Evolutionary conservation across 53 echinoderm and acorn worm genomes (phyloP).

Genomic region (Henricia sp.): DNA sequence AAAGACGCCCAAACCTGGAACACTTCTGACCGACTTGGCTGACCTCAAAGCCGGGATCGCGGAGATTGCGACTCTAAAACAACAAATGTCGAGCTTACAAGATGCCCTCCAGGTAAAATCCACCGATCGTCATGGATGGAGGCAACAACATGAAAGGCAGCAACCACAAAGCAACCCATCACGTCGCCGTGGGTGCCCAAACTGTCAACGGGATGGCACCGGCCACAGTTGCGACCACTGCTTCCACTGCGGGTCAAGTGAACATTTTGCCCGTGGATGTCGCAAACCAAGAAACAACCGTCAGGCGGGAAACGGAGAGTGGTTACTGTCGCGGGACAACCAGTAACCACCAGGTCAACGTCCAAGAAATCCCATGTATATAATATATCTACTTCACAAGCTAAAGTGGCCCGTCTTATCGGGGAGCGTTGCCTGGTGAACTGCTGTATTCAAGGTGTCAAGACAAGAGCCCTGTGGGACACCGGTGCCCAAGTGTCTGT

Average conservation of each 20-base stretch:
- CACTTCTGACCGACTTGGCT: background rate
- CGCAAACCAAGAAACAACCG: background rate
- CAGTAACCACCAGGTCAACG: background rate
- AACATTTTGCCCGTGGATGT: conserved; percentile 32
- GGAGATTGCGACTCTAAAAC: background rate
- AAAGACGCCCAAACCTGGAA: background rate
- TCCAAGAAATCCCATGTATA: background rate
- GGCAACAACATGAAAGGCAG: background rate
- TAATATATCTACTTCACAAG: background rate
- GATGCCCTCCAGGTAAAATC: too few relatives aligned
- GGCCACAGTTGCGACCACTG: conserved; percentile 19
- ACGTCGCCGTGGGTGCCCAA: too few relatives aligned
- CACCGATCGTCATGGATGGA: background rate
- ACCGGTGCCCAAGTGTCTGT: too few relatives aligned
- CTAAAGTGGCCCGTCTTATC: background rate
- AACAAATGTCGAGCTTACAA: background rate
- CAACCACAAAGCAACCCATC: background rate
- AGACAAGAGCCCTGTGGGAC: too few relatives aligned
- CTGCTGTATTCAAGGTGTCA: too few relatives aligned
- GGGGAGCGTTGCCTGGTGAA: background rate
- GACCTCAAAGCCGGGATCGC: conserved; percentile 1
- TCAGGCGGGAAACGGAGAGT: conserved; percentile 42
- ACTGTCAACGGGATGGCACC: background rate
- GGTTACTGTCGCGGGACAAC: conserved; percentile 30
- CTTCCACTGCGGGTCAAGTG: conserved; percentile 31